A percentile compares a stretch with the other conserved stretches of the same genome.
Conservation (phyloP, 1,140 invertebrate species). For the Aphelinus atriplicis region DNA sequence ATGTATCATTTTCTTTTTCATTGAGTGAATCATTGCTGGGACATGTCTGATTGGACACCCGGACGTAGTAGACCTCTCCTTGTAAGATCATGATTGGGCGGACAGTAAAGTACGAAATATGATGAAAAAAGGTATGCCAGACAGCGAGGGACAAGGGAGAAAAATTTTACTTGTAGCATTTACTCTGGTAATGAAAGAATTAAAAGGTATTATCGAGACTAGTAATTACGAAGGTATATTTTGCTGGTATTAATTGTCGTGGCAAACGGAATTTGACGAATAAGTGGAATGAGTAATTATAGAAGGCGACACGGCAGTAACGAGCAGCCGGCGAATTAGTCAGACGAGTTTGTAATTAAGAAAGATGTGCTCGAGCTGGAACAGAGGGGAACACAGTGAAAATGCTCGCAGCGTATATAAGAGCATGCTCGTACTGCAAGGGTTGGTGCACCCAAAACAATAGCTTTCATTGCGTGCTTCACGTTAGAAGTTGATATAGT, state of each 20-base stretch:
- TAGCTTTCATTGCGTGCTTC: too few species aligned
- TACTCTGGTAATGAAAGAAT: neutral
- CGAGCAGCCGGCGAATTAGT: conserved; percentile 6
- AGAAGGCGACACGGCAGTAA: neutral
- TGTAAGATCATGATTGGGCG: too few species aligned
- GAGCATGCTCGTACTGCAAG: conserved; percentile 1
- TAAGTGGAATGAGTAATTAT: conserved; percentile 16
- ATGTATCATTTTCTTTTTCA: too few species aligned
- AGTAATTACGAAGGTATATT: neutral
- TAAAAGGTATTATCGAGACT: neutral
- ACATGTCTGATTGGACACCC: too few species aligned
- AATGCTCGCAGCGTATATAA: neutral
- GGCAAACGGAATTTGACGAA: conserved; percentile 14
- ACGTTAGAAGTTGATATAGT: too few species aligned
- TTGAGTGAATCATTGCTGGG: too few species aligned
- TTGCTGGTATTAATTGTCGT: conserved; percentile 12
- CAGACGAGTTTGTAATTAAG: conserved; percentile 26
- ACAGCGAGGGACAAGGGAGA: too few species aligned
- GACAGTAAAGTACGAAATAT: too few species aligned
- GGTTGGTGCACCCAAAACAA: neutral
- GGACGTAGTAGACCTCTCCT: too few species aligned
- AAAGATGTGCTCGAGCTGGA: conserved; percentile 7
- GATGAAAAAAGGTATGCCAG: too few species aligned
- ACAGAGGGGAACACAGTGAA: neutral
- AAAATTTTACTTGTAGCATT: too few species aligned